Evolutionary conservation across 2,888 invertebrate genomes (phyloP).

Genomic region (Aromia moschata): DNA sequence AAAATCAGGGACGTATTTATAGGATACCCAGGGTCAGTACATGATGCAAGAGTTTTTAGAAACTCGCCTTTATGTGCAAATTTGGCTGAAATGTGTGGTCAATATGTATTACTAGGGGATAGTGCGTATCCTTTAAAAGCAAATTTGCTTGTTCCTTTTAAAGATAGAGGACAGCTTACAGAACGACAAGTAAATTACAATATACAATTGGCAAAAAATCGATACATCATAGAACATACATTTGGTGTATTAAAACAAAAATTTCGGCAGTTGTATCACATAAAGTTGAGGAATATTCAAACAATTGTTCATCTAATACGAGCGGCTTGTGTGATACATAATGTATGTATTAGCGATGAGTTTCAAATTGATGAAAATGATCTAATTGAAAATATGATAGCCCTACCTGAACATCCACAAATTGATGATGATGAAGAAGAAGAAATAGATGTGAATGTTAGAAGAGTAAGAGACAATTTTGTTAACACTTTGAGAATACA

Average conservation of each 20-base stretch:
- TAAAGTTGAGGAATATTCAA: too few relatives aligned
- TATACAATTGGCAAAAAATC: background rate
- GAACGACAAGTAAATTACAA: conserved; percentile 15
- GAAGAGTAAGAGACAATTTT: background rate
- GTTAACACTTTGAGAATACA: background rate
- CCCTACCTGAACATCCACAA: background rate
- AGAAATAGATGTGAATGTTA: background rate
- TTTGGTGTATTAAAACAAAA: too few relatives aligned
- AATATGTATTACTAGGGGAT: conserved; percentile 2
- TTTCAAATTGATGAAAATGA: background rate
- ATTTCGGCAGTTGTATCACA: too few relatives aligned
- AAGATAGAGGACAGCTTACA: conserved; percentile 13
- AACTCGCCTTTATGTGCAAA: too few relatives aligned
- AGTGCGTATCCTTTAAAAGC: conserved; percentile 3
- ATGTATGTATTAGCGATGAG: background rate
- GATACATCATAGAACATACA: background rate
- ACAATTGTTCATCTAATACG: too few relatives aligned
- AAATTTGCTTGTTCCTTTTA: conserved; percentile 5
- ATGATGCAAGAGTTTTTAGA: conserved; percentile 17
- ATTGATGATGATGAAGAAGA: background rate
- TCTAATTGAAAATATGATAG: background rate
- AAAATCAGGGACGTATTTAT: conserved; percentile 12
- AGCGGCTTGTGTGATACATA: background rate
- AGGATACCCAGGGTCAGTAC: conserved; percentile 4
- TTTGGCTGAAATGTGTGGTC: too few relatives aligned